A percentile compares a stretch with the other conserved stretches of the same genome.
phyloP scores from a whole-genome alignment of 2,113 vertebrate genomes.

The Tetrao urogallus region DNA sequence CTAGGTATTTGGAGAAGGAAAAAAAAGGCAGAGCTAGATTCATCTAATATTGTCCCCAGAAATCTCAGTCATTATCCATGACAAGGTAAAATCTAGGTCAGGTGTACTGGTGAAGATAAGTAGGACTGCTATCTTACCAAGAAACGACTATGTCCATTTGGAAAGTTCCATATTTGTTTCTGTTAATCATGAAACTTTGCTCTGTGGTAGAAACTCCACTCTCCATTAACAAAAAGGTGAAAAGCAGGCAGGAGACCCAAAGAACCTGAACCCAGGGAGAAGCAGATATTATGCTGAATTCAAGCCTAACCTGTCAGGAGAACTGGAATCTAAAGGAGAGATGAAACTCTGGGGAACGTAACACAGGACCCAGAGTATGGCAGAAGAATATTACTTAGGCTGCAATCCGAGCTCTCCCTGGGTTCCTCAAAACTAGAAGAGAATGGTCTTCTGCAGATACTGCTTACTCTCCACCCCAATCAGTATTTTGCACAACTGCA shows the following conservation, averaged over 20 bases:
- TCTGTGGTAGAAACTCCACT: conserved; percentile 57
- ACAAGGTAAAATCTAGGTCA: conserved; percentile 22
- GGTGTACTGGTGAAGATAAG: conserved; percentile 24
- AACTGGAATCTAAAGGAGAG: conserved; percentile 3
- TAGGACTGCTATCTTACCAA: conserved; percentile 54
- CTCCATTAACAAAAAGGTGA: conserved; percentile 56
- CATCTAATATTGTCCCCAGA: conserved; percentile 30
- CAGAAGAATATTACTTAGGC: not conserved
- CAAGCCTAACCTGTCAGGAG: conserved; percentile 54
- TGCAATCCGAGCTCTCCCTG: not conserved
- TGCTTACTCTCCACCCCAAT: not conserved
- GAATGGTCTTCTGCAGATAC: not conserved
- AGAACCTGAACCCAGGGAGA: conserved; percentile 66
- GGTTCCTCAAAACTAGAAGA: conserved; percentile 1
- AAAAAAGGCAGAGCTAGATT: not conserved
- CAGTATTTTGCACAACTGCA: not conserved
- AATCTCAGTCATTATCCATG: conserved; percentile 48
- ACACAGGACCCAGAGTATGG: not conserved
- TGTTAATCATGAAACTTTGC: conserved; percentile 60
- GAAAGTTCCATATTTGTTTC: conserved; percentile 62
- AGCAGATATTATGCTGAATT: conserved; percentile 57
- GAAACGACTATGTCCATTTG: conserved; percentile 40
- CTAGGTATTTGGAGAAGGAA: not conserved
- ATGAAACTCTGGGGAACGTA: not conserved
- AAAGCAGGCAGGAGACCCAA: conserved; percentile 55